These are phyloP conservation scores for Homalodisca vitripennis DNA, from an alignment of 1,140 invertebrate species.

Conservation along the genomic window DNA sequence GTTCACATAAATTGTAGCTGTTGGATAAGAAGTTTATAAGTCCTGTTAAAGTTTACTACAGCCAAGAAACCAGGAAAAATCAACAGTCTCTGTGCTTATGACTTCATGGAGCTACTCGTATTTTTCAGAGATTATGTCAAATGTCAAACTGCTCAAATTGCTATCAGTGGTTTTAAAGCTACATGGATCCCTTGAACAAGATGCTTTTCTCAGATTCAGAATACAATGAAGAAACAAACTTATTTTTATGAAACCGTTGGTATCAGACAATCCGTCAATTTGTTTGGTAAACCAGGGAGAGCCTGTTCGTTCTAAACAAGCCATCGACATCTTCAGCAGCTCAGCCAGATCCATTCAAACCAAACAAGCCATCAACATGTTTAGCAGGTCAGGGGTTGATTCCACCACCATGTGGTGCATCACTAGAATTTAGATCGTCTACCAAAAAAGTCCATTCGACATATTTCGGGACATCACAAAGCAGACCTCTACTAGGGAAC, in stretches of 20 bases:
- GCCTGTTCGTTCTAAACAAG: background rate
- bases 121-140: slow-evolving; percentile 42
- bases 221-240: slow-evolving; percentile 37
- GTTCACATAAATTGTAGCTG: slow-evolving; percentile 41
- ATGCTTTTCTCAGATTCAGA: slow-evolving; percentile 42
- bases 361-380: background rate
- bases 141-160: slow-evolving; percentile 41
- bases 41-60: slow-evolving; percentile 36
- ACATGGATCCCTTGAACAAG: slow-evolving; percentile 44
- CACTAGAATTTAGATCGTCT: background rate
- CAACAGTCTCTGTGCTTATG: slow-evolving; percentile 42
- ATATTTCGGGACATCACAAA: background rate
- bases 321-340: background rate
- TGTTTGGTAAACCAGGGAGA: background rate
- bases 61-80: slow-evolving; percentile 44
- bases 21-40: slow-evolving; percentile 45
- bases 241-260: too few relatives aligned
- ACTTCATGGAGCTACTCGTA: slow-evolving; percentile 40
- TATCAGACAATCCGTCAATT: slow-evolving; percentile 13
- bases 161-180: slow-evolving; percentile 43
- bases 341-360: background rate
- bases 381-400: background rate
- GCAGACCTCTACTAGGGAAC: background rate
- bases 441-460: background rate
- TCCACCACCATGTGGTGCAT: background rate